Evolutionary conservation across 1,140 invertebrate species (phyloP), one percentile per base, ranked within the genome.

Genomic region (Drosophila novamexicana): DNA sequence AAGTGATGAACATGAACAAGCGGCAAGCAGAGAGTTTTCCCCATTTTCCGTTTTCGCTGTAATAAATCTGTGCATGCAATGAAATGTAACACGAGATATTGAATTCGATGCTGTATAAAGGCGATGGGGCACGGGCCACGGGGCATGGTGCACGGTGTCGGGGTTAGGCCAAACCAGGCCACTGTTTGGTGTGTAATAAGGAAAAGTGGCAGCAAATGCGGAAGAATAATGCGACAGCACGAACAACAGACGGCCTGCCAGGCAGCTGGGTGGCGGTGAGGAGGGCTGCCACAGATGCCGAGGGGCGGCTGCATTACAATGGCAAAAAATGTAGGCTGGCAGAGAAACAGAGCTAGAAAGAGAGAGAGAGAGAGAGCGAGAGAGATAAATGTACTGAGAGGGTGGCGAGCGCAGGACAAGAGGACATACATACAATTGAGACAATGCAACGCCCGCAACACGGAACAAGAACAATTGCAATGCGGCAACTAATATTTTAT

Each of bases 31-130:
- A 29, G 22, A 29, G 22, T 29, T 29, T 52, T 52, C n/a, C 29
- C 61, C 76, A 56, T 76, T 77, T 79, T 64, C 69, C 76, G 68
- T 81, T 81, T 62, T 57, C 73, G 77, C 72, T 74, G 81, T 78
- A 91, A 91, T 91, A 90, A 90, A 90, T 90, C 80, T 86, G 75
- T 64, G 70, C 78, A 85, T 84, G 88, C 88, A 90, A 89, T 89
- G 84, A 90, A 90, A 91, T 90, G 88, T 90, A 90, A 88, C 82
- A 88, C 88, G 83, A 90, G 82, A 88, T 90, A 90, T 91, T 90
- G 83, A 90, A 90, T 90, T 90, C 77, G 81, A 83, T 86, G 74
- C 69, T 47, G 73, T 29, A 64, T 22, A 16, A 16, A 45, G 42
- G 8, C 42, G 39, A 29, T 32, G 44, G 47, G 9, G 54, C n/a